Conservation (phyloP, 2,113 vertebrate genomes). For the Tor tambroides region DNA sequence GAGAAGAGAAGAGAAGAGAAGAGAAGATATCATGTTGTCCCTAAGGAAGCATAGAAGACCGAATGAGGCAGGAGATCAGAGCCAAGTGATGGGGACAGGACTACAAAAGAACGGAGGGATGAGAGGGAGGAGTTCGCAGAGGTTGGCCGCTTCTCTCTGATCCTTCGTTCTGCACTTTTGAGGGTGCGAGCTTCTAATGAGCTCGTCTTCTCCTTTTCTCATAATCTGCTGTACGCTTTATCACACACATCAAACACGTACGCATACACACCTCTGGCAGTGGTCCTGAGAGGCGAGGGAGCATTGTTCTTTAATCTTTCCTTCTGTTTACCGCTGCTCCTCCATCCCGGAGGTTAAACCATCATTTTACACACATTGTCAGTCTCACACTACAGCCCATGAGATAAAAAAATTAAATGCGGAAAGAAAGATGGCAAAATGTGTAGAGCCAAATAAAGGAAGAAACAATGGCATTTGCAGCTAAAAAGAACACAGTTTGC, state of each 20-base stretch:
- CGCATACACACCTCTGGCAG: slow-evolving; percentile 15
- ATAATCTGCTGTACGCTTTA: slow-evolving; percentile 74
- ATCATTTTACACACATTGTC: slow-evolving; percentile 53
- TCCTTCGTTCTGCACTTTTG: slow-evolving; percentile 69
- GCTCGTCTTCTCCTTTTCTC: slow-evolving; percentile 70
- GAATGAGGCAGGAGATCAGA: slow-evolving; percentile 23
- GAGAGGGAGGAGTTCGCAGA: slow-evolving; percentile 51
- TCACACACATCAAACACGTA: slow-evolving; percentile 73
- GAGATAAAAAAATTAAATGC: slow-evolving; percentile 2
- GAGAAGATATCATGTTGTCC: slow-evolving; percentile 21
- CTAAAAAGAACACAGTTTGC: neutral
- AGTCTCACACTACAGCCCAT: slow-evolving; percentile 38
- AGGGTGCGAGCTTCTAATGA: slow-evolving; percentile 73
- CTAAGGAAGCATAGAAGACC: neutral
- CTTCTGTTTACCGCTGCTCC: slow-evolving; percentile 42
- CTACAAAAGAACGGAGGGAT: slow-evolving; percentile 39
- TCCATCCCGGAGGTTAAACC: slow-evolving; percentile 64
- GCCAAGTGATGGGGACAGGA: slow-evolving; percentile 44
- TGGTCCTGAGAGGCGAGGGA: neutral
- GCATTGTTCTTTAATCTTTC: slow-evolving; percentile 48
- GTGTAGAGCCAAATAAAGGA: slow-evolving; percentile 17
- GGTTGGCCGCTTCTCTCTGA: slow-evolving; percentile 63
- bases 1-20: no score
- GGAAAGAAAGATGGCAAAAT: neutral
- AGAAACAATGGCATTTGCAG: slow-evolving; percentile 18